These are phyloP conservation scores for Schizothorax lantsangensis DNA, from an alignment of 2,797 vertebrate genomes.

Conservation along the genomic window DNA sequence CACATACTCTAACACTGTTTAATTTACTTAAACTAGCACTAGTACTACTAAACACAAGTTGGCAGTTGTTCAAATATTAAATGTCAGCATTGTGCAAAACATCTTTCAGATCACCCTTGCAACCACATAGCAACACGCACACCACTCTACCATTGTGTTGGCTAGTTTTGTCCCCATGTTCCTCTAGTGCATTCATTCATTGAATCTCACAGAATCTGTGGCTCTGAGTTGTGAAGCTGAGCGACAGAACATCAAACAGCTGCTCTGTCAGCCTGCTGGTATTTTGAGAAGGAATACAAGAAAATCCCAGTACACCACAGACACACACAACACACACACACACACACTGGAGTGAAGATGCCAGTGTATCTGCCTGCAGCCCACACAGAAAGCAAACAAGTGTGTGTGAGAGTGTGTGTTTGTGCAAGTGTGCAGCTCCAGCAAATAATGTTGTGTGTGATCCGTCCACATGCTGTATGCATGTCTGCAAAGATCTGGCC, in stretches of 20 bases:
- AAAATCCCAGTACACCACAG: constrained; percentile 25
- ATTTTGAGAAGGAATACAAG: constrained; percentile 26
- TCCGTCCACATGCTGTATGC: background rate
- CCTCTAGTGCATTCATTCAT: background rate
- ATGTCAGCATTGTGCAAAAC: background rate
- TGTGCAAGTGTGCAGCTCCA: background rate
- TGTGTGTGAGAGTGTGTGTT: background rate
- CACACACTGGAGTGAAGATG: background rate
- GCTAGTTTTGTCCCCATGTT: background rate
- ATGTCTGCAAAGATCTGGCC: background rate
- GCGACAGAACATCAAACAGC: constrained; percentile 28
- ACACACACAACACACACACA: background rate
- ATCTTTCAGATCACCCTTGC: background rate
- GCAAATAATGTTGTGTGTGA: constrained; percentile 28
- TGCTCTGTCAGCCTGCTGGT: constrained; percentile 27
- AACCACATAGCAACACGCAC: background rate
- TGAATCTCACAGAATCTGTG: background rate
- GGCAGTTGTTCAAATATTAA: background rate
- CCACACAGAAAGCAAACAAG: background rate
- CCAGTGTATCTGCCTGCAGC: constrained; percentile 10
- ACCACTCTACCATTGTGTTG: no score
- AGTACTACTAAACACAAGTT: no score
- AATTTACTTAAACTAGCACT: background rate
- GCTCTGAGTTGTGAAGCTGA: constrained; percentile 2
- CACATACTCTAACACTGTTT: background rate